These are phyloP conservation scores for Ennomos quercinarius DNA, from an alignment of 2,888 invertebrate genomes.

Conservation along the genomic window DNA sequence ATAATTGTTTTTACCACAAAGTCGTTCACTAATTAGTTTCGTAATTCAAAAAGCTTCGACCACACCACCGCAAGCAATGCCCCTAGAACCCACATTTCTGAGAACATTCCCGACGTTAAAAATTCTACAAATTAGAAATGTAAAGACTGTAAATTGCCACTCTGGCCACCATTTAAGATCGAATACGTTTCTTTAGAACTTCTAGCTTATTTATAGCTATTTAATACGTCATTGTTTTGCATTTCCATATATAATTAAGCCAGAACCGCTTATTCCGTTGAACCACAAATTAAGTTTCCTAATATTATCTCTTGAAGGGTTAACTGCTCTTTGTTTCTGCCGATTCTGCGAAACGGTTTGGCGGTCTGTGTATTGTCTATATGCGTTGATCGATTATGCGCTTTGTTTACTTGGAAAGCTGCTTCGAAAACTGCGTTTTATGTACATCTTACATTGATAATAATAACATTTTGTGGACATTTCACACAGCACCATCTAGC, in stretches of 20 bases:
- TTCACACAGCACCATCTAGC: too few relatives aligned
- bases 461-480: too few relatives aligned
- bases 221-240: slow-evolving; percentile 29
- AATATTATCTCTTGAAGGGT: slow-evolving; percentile 37
- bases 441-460: too few relatives aligned
- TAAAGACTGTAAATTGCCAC: slow-evolving; percentile 11
- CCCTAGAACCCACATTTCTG: slow-evolving; percentile 11
- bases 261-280: slow-evolving; percentile 17
- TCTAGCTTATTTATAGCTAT: too few relatives aligned
- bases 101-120: background rate
- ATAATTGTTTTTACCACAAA: too few relatives aligned
- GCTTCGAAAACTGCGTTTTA: too few relatives aligned
- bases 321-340: slow-evolving; percentile 37
- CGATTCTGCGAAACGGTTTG: slow-evolving; percentile 31
- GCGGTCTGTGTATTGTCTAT: background rate
- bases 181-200: slow-evolving; percentile 5
- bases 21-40: too few relatives aligned
- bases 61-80: background rate
- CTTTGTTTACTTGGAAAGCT: too few relatives aligned
- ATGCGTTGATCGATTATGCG: too few relatives aligned
- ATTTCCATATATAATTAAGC: slow-evolving; percentile 47
- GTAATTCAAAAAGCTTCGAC: background rate
- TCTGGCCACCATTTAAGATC: slow-evolving; percentile 7
- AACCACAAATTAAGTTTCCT: slow-evolving; percentile 48
- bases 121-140: slow-evolving; percentile 2